Evolutionary conservation across 2,797 vertebrate species (phyloP).

Genomic region (Halcyon chelicuti): DNA sequence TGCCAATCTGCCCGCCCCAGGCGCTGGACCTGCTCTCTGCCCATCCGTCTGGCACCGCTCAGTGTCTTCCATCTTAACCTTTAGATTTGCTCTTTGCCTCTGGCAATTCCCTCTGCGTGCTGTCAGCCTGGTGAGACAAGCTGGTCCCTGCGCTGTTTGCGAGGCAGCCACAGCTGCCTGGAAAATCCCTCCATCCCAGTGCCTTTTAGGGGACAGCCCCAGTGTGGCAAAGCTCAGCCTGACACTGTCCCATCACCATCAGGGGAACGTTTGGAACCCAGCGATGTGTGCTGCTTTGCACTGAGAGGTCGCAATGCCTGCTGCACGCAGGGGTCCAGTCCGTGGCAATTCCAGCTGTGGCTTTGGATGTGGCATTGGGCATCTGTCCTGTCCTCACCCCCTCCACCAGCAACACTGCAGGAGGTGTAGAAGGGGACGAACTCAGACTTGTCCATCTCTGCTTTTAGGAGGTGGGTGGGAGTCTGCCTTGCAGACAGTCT

Average conservation of each 20-base stretch:
- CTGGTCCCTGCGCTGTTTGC: fast-evolving
- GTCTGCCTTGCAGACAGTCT: not conserved
- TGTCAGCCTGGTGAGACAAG: not conserved
- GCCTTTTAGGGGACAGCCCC: not conserved
- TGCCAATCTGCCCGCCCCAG: not conserved
- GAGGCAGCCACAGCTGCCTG: not conserved
- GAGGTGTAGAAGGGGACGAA: not conserved
- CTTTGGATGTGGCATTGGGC: not conserved
- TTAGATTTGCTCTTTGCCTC: not conserved
- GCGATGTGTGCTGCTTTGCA: not conserved
- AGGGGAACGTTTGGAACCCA: not conserved
- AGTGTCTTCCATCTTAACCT: not conserved
- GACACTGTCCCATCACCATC: not conserved
- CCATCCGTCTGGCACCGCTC: not conserved
- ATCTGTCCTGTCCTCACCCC: not conserved
- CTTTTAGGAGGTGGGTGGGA: not conserved
- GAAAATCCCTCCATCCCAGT: not conserved
- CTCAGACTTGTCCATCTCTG: not conserved
- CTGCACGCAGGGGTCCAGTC: not conserved
- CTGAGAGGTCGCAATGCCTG: fast-evolving
- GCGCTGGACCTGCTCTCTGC: not conserved
- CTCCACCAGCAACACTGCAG: not conserved
- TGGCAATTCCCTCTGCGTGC: not conserved
- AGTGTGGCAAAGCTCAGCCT: not conserved
- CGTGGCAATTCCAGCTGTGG: not conserved